phyloP scores from a whole-genome alignment of 2,888 invertebrate genomes.

The Netelia fuscicornis region DNA sequence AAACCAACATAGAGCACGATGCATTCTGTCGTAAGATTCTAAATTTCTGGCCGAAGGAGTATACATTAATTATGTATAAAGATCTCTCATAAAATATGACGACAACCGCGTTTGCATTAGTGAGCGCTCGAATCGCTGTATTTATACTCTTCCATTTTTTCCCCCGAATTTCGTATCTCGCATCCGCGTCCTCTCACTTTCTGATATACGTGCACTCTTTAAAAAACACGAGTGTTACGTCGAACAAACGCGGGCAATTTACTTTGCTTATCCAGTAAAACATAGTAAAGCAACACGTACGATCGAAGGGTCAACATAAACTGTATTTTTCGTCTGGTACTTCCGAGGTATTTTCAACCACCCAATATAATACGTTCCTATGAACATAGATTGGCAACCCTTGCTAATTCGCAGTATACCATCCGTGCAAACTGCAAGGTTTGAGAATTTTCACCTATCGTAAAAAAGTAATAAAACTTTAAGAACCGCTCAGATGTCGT shows the following conservation, averaged over 20 bases:
- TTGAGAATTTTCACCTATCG: background rate
- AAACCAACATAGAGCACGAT: slow-evolving; percentile 64
- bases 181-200: too few relatives aligned
- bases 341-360: background rate
- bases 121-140: too few relatives aligned
- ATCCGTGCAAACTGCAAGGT: background rate
- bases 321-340: background rate
- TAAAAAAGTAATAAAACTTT: slow-evolving; percentile 33
- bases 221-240: background rate
- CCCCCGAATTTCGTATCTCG: too few relatives aligned
- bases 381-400: slow-evolving; percentile 29
- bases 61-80: slow-evolving; percentile 23
- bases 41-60: background rate
- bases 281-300: background rate
- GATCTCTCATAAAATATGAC: background rate
- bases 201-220: too few relatives aligned
- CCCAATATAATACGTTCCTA: slow-evolving; percentile 30
- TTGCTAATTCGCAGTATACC: slow-evolving; percentile 38
- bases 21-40: background rate
- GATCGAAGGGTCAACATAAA: background rate
- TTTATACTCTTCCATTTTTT: too few relatives aligned
- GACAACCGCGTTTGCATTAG: background rate
- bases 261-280: background rate
- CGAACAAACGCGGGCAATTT: background rate
- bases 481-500: background rate